Conservation (phyloP, 2,888 invertebrate genomes). For the Brachyopa scutellaris region DNA sequence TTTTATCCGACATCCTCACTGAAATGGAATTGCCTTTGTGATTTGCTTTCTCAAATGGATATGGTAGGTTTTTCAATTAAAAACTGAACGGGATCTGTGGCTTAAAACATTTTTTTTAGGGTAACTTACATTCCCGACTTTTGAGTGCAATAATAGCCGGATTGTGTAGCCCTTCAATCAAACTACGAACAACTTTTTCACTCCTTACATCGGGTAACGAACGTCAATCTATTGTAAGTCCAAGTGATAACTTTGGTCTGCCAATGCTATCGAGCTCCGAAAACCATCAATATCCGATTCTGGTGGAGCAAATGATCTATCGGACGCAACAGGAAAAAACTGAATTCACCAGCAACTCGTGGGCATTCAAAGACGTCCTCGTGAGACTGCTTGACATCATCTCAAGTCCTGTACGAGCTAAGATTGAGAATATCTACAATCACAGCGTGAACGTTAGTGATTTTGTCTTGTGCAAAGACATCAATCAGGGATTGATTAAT, state of each 20-base stretch:
- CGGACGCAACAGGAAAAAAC: conserved; percentile 83
- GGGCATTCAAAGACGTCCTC: conserved; percentile 89
- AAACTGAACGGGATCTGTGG: too few relatives aligned
- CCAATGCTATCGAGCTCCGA: conserved; percentile 86
- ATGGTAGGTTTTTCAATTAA: conserved; percentile 82
- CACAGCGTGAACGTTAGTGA: conserved; percentile 81
- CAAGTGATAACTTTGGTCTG: conserved; percentile 87
- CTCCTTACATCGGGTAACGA: conserved; percentile 83
- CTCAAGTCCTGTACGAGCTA: conserved; percentile 87
- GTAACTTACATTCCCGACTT: conserved; percentile 82
- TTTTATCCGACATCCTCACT: conserved; percentile 96
- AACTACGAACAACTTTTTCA: conserved; percentile 89
- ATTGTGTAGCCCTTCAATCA: conserved; percentile 89
- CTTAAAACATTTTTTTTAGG: conserved; percentile 67
- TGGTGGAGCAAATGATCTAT: conserved; percentile 90
- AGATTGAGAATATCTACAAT: conserved; percentile 80
- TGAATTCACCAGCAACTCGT: conserved; percentile 80
- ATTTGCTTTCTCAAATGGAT: conserved; percentile 87
- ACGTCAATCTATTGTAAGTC: conserved; percentile 83
- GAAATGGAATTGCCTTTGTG: conserved; percentile 96
- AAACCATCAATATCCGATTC: conserved; percentile 88
- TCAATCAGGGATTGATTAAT: conserved; percentile 84
- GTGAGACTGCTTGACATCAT: conserved; percentile 92
- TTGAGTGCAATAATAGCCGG: conserved; percentile 92
- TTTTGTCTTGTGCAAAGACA: conserved; percentile 76